Percentiles rank a stretch among this genome's conserved stretches.
phyloP scores from a whole-genome alignment of 2,797 vertebrate species.

The Orientallactaga sibirica region DNA sequence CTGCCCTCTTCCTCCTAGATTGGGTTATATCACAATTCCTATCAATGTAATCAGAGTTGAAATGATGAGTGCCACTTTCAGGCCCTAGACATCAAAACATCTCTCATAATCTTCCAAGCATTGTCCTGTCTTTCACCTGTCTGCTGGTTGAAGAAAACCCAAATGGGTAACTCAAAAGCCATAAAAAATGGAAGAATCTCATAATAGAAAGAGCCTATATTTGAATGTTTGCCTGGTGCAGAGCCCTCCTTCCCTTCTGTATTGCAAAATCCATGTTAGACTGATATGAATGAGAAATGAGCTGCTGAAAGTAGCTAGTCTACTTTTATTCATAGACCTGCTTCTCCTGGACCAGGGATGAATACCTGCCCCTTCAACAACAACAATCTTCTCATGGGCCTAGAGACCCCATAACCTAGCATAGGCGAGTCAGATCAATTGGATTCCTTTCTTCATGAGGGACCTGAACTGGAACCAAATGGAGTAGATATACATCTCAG shows the following conservation, averaged over 20 bases:
- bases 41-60: conserved; percentile 2
- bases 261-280: neutral
- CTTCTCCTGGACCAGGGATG: neutral
- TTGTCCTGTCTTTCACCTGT: conserved; percentile 1
- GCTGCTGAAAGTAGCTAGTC: neutral
- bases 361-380: conserved; percentile 14
- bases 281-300: conserved; percentile 24
- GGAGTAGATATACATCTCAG: conserved; percentile 5
- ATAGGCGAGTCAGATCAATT: neutral
- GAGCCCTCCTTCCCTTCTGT: neutral
- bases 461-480: conserved; percentile 29
- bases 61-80: conserved; percentile 19
- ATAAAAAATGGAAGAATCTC: neutral
- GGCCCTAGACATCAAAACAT: neutral
- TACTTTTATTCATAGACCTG: conserved; percentile 4
- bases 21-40: neutral
- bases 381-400: neutral
- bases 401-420: neutral
- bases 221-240: neutral
- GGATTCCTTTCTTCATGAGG: conserved; percentile 18
- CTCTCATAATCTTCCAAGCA: neutral
- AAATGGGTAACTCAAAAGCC: neutral
- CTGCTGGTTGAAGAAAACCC: conserved; percentile 7
- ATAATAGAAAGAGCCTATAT: neutral
- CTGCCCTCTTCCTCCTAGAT: neutral